Evolutionary conservation across 53 echinoderm and acorn worm genomes (phyloP).

Genomic region (Luidia sarsii): DNA sequence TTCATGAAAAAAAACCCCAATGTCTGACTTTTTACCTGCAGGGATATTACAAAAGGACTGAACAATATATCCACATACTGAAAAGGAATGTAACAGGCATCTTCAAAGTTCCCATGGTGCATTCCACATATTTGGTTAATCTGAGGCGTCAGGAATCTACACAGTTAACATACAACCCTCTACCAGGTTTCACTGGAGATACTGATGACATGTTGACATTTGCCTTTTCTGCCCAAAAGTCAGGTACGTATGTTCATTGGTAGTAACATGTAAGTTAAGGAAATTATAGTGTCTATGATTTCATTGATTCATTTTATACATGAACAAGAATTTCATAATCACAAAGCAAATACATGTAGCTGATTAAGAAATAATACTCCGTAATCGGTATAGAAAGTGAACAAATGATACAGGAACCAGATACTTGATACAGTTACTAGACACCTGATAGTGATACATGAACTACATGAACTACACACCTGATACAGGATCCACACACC

Average conservation of each 20-base stretch:
- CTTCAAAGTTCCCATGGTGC: conserved; percentile 90
- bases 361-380: too few relatives aligned
- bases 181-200: conserved; percentile 63
- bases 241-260: conserved; percentile 62
- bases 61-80: conserved; percentile 80
- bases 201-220: conserved; percentile 96
- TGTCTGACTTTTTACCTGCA: conserved; percentile 15
- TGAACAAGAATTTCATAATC: too few relatives aligned
- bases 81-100: conserved; percentile 74
- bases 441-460: too few relatives aligned
- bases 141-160: conserved; percentile 61
- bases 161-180: conserved; percentile 69
- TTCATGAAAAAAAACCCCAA: too few relatives aligned
- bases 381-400: too few relatives aligned
- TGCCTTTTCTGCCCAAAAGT: conserved; percentile 74
- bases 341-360: too few relatives aligned
- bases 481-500: too few relatives aligned
- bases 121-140: conserved; percentile 91
- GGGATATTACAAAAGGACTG: conserved; percentile 93
- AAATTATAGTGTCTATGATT: too few relatives aligned
- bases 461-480: too few relatives aligned
- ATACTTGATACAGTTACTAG: too few relatives aligned
- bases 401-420: too few relatives aligned
- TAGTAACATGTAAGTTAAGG: not conserved
- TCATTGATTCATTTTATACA: too few relatives aligned